Percentiles rank a stretch among this genome's conserved stretches.
phyloP scores from a whole-genome alignment of 2,888 invertebrate species.

The Luperina nickerlii region DNA sequence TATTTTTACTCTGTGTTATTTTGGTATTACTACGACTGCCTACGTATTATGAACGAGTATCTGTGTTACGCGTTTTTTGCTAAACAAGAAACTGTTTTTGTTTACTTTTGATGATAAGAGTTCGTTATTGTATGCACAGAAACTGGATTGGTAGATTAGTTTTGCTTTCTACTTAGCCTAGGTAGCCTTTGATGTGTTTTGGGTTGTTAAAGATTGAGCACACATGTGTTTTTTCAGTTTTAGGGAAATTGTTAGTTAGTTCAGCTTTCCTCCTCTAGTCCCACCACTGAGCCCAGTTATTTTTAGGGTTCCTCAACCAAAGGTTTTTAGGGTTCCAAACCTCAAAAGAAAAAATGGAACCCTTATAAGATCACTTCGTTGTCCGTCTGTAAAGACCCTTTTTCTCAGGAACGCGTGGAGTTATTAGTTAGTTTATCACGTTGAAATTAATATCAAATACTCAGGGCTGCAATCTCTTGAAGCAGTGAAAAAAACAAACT shows the following conservation, averaged over 20 bases:
- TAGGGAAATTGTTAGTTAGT: background rate
- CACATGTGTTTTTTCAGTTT: background rate
- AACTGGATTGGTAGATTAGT: constrained; percentile 27
- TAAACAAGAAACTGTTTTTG: constrained; percentile 47
- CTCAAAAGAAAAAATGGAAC: too few relatives aligned
- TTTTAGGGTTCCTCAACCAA: background rate
- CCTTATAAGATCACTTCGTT: too few relatives aligned
- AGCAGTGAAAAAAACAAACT: too few relatives aligned
- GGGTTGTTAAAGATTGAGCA: constrained; percentile 1
- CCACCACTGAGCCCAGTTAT: background rate
- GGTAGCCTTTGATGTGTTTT: constrained; percentile 23
- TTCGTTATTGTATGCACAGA: constrained; percentile 22
- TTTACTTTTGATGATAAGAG: constrained; percentile 27
- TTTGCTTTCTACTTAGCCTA: constrained; percentile 33
- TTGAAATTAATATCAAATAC: too few relatives aligned
- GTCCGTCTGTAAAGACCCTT: too few relatives aligned
- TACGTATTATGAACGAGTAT: constrained; percentile 18
- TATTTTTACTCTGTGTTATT: constrained; percentile 49
- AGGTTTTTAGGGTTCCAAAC: background rate
- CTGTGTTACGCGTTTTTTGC: constrained; percentile 45
- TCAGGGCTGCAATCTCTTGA: too few relatives aligned
- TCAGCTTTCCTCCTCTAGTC: too few relatives aligned
- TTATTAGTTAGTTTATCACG: too few relatives aligned
- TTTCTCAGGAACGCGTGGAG: too few relatives aligned
- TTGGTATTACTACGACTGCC: constrained; percentile 36